Conservation (phyloP, 2,113 vertebrate genomes). For the Sylvilagus bachmani region DNA sequence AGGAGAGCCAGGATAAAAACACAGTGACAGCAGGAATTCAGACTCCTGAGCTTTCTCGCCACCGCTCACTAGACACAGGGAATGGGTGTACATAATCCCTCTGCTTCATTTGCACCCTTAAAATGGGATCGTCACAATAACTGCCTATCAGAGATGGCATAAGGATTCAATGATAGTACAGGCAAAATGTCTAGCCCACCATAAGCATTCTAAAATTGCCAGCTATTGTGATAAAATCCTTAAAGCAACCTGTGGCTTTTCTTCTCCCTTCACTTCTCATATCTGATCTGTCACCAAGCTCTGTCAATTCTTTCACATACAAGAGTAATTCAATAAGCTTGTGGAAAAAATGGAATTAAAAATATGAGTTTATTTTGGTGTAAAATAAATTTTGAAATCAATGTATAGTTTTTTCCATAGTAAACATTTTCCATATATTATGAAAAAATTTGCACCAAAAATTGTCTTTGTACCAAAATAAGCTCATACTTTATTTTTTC, state of each 20-base stretch:
- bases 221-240: background rate
- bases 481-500: too few relatives aligned
- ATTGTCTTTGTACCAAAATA: too few relatives aligned
- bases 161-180: background rate
- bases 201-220: background rate
- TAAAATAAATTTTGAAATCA: too few relatives aligned
- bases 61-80: background rate
- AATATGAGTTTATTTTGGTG: too few relatives aligned
- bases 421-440: too few relatives aligned
- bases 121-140: background rate
- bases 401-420: too few relatives aligned
- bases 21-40: background rate
- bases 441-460: too few relatives aligned
- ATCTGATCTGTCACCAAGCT: background rate
- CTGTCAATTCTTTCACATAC: background rate
- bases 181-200: background rate
- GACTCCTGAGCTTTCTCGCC: background rate
- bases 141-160: background rate
- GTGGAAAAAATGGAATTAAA: too few relatives aligned
- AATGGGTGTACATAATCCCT: background rate
- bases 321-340: too few relatives aligned
- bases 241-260: background rate
- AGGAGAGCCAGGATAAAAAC: slow-evolving; percentile 12
- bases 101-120: background rate
- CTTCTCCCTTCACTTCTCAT: background rate